Conservation (phyloP, 2,113 vertebrate genomes). For the Dicentrarchus labrax region DNA sequence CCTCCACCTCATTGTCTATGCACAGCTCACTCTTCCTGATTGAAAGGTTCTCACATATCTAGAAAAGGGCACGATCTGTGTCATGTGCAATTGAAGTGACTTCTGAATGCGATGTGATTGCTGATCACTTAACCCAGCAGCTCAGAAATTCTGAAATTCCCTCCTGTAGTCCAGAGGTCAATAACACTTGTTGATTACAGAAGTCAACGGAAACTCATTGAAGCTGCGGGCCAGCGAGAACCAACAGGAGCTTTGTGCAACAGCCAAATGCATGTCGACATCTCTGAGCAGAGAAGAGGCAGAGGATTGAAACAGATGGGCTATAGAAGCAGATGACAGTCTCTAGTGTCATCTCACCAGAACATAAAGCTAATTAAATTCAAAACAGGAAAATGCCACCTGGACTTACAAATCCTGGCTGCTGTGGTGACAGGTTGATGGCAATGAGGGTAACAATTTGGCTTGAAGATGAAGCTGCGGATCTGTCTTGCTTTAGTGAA, state of each 20-base stretch:
- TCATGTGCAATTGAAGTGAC: constrained; percentile 11
- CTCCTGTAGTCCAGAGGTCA: constrained; percentile 4
- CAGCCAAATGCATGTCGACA: background rate
- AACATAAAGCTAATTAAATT: background rate
- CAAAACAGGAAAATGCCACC: background rate
- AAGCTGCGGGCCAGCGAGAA: background rate
- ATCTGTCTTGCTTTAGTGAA: background rate
- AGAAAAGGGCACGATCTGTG: constrained; percentile 14
- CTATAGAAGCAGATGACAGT: background rate
- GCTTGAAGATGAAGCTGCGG: background rate
- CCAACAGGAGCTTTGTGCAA: background rate
- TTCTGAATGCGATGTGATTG: constrained; percentile 10
- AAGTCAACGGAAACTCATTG: background rate
- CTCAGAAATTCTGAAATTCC: background rate
- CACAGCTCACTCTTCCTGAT: background rate
- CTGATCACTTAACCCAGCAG: background rate
- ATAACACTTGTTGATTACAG: background rate
- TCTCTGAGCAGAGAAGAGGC: background rate
- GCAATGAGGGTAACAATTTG: too few species aligned
- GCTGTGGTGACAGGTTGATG: background rate
- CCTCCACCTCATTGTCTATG: background rate
- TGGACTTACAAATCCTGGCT: background rate
- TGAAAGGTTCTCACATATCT: background rate
- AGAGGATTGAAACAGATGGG: background rate
- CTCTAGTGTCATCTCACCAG: background rate